Evolutionary conservation across 2,888 invertebrate species (phyloP).

Genomic region (Nipponacmea schrenckii): DNA sequence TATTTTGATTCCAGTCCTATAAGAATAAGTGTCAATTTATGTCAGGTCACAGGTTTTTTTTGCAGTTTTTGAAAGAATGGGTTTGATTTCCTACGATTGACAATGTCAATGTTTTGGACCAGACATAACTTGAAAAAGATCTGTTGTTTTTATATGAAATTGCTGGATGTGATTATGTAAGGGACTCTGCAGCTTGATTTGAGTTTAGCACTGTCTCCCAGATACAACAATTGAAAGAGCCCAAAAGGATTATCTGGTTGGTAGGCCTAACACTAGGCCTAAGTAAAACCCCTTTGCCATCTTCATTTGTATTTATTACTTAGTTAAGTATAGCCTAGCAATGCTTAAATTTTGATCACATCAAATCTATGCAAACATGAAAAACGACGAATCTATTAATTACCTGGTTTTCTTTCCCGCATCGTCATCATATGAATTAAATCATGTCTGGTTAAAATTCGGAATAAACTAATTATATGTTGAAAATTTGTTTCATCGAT

Average conservation of each 20-base stretch:
- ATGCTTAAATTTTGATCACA: not conserved
- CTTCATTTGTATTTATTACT: not conserved
- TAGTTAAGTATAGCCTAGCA: not conserved
- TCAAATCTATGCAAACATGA: not conserved
- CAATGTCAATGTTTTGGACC: no score
- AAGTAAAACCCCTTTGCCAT: not conserved
- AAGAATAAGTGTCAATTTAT: not conserved
- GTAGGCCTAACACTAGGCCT: not conserved
- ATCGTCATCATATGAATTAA: conserved; percentile 44
- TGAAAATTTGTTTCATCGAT: conserved; percentile 46
- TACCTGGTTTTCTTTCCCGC: conserved; percentile 42
- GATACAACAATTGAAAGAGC: no score
- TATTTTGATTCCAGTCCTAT: not conserved
- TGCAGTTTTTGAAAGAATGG: no score
- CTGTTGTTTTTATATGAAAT: no score
- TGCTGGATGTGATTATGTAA: no score
- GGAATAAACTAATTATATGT: conserved; percentile 37
- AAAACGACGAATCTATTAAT: not conserved
- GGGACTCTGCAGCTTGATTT: no score
- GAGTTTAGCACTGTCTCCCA: no score
- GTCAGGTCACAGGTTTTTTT: not conserved
- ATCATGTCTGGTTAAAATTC: conserved; percentile 43
- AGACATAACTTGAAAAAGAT: no score
- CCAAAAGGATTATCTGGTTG: not conserved
- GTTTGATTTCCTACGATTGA: no score